Conservation (phyloP, 1,140 invertebrate species). For the Drosophila cardini region DNA sequence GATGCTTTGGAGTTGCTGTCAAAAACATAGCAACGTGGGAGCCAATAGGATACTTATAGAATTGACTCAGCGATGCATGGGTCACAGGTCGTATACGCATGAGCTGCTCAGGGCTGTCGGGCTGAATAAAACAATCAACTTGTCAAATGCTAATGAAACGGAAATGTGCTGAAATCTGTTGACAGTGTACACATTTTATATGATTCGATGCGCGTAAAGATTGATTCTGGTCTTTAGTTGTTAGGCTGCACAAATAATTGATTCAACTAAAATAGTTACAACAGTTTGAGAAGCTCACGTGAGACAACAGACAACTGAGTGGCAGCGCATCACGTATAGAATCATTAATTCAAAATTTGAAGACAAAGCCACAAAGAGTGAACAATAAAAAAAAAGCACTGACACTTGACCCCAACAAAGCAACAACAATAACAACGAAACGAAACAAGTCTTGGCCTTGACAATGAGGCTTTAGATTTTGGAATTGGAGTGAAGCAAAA, state of each 20-base stretch:
- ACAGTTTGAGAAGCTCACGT: conserved; percentile 25
- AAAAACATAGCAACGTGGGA: conserved; percentile 15
- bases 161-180: conserved; percentile 55
- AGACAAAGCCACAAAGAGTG: conserved; percentile 45
- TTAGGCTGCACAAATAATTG: conserved; percentile 19
- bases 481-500: conserved; percentile 37
- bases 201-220: conserved; percentile 43
- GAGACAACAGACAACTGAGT: conserved; percentile 13
- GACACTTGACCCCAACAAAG: conserved; percentile 75
- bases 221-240: conserved; percentile 33
- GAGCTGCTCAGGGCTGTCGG: conserved; percentile 41
- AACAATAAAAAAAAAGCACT: conserved; percentile 55
- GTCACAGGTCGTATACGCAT: conserved; percentile 28
- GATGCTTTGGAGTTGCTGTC: neutral
- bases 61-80: conserved; percentile 4
- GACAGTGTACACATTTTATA: conserved; percentile 47
- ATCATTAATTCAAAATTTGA: conserved; percentile 68
- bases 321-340: conserved; percentile 41
- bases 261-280: conserved; percentile 28
- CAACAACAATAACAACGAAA: conserved; percentile 48
- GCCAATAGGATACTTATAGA: conserved; percentile 2
- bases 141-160: conserved; percentile 61
- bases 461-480: conserved; percentile 62
- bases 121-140: conserved; percentile 44
- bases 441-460: conserved; percentile 75